Conservation (phyloP, 1,140 invertebrate genomes). For the Aphelenchoides fujianensis region DNA sequence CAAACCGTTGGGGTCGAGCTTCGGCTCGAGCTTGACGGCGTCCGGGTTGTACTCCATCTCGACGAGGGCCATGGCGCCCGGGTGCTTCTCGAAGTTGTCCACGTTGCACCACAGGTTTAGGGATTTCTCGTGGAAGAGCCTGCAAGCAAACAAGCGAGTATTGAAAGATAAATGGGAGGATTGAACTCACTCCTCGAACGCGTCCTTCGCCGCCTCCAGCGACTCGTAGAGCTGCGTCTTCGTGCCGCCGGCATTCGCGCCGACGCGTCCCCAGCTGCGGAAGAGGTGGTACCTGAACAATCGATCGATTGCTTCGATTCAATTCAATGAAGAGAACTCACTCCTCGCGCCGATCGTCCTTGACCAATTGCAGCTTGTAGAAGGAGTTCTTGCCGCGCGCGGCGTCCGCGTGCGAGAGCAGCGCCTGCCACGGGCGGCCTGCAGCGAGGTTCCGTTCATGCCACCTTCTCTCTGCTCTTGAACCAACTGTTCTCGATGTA, state of each 20-base stretch:
- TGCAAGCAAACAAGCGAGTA: constrained; percentile 33
- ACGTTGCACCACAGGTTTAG: constrained; percentile 73
- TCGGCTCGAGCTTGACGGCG: neutral
- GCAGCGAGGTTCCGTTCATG: neutral
- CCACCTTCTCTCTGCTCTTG: constrained; percentile 18
- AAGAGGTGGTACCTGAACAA: constrained; percentile 67
- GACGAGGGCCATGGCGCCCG: constrained; percentile 79
- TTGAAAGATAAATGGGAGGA: constrained; percentile 11
- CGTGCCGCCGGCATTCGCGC: constrained; percentile 81
- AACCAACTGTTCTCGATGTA: constrained; percentile 40
- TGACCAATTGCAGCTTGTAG: constrained; percentile 87
- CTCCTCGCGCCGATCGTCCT: constrained; percentile 68
- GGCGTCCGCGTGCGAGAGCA: constrained; percentile 27
- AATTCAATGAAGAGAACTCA: constrained; percentile 14
- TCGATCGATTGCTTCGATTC: too few species aligned
- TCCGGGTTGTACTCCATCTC: constrained; percentile 80
- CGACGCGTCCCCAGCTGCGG: constrained; percentile 88
- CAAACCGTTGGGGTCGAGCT: constrained; percentile 15
- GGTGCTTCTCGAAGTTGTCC: constrained; percentile 71
- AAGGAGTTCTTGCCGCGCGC: constrained; percentile 72
- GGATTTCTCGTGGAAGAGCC: constrained; percentile 76
- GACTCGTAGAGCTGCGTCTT: constrained; percentile 72
- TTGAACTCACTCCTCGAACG: constrained; percentile 69
- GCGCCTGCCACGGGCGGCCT: neutral
- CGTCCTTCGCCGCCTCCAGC: constrained; percentile 67